phyloP scores from a whole-genome alignment of 1,140 invertebrate genomes.

The Charaxes varanes region DNA sequence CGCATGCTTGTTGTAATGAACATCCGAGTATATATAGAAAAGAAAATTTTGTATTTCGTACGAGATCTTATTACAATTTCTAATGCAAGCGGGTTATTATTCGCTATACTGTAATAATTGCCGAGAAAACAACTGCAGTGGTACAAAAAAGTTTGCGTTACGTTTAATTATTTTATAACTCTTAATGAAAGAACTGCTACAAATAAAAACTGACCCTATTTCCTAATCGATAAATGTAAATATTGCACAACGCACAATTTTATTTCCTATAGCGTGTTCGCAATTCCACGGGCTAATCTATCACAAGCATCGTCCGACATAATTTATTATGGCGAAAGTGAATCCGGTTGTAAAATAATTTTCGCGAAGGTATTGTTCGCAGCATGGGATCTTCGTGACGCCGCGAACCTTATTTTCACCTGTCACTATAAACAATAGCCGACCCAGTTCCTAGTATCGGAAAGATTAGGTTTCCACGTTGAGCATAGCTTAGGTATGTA shows the following conservation, averaged over 20 bases:
- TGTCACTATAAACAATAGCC: constrained; percentile 13
- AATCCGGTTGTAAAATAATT: constrained; percentile 54
- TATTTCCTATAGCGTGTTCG: constrained; percentile 1
- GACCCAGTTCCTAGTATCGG: background rate
- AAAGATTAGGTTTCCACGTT: constrained; percentile 8
- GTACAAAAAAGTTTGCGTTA: background rate
- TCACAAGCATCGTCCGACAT: constrained; percentile 27
- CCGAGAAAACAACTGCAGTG: background rate
- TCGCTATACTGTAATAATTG: background rate
- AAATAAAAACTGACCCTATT: background rate
- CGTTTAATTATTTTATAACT: background rate
- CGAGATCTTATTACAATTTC: no score
- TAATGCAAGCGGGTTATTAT: background rate
- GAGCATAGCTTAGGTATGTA: no score
- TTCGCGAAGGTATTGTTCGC: constrained; percentile 62
- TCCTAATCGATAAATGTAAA: background rate
- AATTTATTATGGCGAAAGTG: constrained; percentile 49
- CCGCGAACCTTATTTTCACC: constrained; percentile 15
- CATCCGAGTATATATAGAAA: no score
- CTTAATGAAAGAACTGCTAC: no score
- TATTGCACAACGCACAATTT: background rate
- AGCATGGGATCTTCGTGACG: constrained; percentile 33
- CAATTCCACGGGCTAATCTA: constrained; percentile 25
- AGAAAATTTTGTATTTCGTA: no score
- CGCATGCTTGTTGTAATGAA: no score